phyloP scores from a whole-genome alignment of 2,113 vertebrate species.

The Corythaeola cristata region DNA sequence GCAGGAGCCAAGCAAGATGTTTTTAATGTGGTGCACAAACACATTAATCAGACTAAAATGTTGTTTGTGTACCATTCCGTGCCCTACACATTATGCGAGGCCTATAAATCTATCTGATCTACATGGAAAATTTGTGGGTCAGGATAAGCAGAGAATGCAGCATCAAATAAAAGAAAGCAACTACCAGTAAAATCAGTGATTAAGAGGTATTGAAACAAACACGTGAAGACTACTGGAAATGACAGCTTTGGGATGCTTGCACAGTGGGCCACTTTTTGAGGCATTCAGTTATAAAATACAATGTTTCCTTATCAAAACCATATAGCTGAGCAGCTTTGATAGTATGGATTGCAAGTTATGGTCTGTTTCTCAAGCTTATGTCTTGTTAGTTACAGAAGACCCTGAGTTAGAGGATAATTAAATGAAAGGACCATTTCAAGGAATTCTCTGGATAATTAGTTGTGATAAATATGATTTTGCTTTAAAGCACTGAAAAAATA shows the following conservation, averaged over 20 bases:
- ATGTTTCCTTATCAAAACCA: not conserved
- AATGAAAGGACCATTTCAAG: conserved; percentile 50
- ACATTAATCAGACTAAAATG: conserved; percentile 35
- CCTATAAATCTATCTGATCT: conserved; percentile 26
- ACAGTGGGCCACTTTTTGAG: not conserved
- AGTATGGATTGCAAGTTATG: not conserved
- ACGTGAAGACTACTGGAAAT: not conserved
- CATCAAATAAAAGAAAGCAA: not conserved
- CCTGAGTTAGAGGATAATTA: conserved; percentile 23
- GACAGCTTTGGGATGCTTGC: not conserved
- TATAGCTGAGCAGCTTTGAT: not conserved
- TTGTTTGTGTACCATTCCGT: not conserved
- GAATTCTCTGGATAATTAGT: conserved; percentile 57
- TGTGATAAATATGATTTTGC: conserved; percentile 44
- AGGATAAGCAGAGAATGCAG: not conserved
- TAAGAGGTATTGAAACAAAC: conserved; percentile 1
- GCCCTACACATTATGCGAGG: not conserved
- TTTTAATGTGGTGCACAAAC: conserved; percentile 40
- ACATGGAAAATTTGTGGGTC: not conserved
- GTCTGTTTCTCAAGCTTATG: not conserved
- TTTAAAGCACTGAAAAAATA: conserved; percentile 13
- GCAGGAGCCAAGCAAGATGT: not conserved
- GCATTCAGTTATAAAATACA: not conserved
- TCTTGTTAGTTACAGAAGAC: conserved; percentile 4
- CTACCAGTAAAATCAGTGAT: not conserved